Base-by-base conservation (phyloP, 2,797 vertebrate genomes). In the Staurois parvus region DNA sequence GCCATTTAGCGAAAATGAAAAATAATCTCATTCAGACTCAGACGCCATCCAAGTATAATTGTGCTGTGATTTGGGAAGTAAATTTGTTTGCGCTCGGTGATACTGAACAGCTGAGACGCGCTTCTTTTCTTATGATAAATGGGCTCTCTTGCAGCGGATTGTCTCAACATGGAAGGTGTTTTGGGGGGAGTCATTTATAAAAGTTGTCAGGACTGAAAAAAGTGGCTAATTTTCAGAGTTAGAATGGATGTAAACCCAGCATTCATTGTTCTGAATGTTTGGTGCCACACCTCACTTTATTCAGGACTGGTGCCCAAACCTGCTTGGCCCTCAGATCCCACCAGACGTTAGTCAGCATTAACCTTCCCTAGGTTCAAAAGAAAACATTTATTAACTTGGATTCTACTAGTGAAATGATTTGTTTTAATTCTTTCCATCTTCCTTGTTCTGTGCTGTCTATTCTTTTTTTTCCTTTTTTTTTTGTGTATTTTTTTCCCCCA, bases 1-100 rank as follows among this genome's bases (percentile, higher is more conserved):
- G 66, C 68, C 77, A 69, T 79, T 69, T 79, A 69, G 62, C 29
- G 15, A 42, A 79, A 48, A 79, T 69, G 64, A 79, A 79, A 67
- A 79, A 30, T 69, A 70, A 69, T 79, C 77, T 64, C 42, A 34
- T 69, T 24, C 40, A 30, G 64, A 11, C 64, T 17, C 45, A 48
- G 30, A 52, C 30, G 62, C 28, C 77, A 69, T 79, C 66, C 42
- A 68, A 32, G 40, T 42, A 79, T 79, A 69, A 79, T 69, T 69
- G 66, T 79, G 45, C 67, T 69, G 77, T 69, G 77, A 79, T 70
- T 79, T 79, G 40, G 28, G 29, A 68, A 69, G 64, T 68, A 70
- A 7, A 70, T 48, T 52, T 79, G 21, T 79, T 79, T 48, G 45
- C 42, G 24, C 42, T 21, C 66, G 13, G 42, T 69, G 28, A 79